A percentile compares a stretch with the other conserved stretches of the same genome.
These are phyloP conservation scores for Beaufortia kweichowensis DNA, from an alignment of 2,113 vertebrate species.

Conservation along the genomic window DNA sequence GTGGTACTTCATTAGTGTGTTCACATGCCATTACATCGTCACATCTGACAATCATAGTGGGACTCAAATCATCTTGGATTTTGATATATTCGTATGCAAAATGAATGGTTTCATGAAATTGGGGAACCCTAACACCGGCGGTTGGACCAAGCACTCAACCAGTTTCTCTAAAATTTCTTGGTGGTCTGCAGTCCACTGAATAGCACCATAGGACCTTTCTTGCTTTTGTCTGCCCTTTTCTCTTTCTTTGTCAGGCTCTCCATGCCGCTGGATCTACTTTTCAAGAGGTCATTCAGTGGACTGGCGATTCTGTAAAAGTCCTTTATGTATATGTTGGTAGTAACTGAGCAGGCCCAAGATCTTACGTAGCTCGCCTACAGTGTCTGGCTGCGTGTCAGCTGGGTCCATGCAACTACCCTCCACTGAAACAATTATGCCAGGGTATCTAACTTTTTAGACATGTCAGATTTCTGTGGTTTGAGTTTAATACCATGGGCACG, in stretches of 20 bases:
- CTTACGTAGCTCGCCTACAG: not conserved
- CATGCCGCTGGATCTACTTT: not conserved
- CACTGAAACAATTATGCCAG: conserved; percentile 4
- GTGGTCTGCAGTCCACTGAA: not conserved
- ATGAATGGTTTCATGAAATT: not conserved
- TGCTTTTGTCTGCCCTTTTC: not conserved
- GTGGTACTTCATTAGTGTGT: not conserved
- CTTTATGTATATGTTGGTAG: conserved; percentile 2
- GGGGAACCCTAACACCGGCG: not conserved
- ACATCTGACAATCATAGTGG: not conserved
- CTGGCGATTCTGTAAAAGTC: conserved; percentile 16
- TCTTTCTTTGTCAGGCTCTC: not conserved
- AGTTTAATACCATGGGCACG: conserved; percentile 13
- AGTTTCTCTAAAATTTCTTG: not conserved
- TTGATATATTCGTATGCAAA: not conserved
- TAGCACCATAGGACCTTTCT: not conserved
- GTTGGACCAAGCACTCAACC: not conserved
- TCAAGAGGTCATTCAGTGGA: not conserved
- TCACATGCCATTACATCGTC: not conserved
- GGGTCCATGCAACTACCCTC: conserved; percentile 30
- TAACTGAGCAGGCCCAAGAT: conserved; percentile 37
- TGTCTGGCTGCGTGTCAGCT: not conserved
- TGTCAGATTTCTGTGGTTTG: not conserved
- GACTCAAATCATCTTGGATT: not conserved
- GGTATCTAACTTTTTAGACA: not conserved